Percentiles rank a stretch among this genome's conserved stretches.
These are phyloP conservation scores for Steinernema feltiae DNA, from an alignment of 1,140 invertebrate species.

Conservation along the genomic window DNA sequence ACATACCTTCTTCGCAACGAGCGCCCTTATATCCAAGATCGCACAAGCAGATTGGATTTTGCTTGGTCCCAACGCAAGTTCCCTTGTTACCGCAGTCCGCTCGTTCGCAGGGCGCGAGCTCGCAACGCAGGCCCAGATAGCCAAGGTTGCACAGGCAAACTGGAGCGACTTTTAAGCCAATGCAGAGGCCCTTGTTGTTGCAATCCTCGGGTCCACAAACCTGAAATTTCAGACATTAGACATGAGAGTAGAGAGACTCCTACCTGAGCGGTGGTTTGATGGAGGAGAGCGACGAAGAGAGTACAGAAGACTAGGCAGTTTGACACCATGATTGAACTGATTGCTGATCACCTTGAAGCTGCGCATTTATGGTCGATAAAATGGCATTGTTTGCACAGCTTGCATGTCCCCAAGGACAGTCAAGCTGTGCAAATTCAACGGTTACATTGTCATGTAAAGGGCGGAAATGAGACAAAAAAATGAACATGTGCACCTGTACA, in stretches of 20 bases:
- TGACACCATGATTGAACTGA: not conserved
- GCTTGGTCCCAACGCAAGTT: conserved; percentile 15
- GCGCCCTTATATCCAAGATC: conserved; percentile 18
- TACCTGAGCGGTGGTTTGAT: not conserved
- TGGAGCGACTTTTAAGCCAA: too few species aligned
- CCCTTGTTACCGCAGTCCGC: too few species aligned
- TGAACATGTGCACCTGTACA: too few species aligned
- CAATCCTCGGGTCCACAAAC: not conserved
- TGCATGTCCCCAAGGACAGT: not conserved
- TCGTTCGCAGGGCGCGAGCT: too few species aligned
- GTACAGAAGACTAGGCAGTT: not conserved
- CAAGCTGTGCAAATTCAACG: not conserved
- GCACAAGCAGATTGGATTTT: conserved; percentile 20
- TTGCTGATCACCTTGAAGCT: not conserved
- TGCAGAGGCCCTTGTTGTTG: too few species aligned
- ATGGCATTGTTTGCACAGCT: not conserved
- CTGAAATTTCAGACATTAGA: not conserved
- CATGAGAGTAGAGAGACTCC: not conserved
- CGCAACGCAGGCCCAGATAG: too few species aligned
- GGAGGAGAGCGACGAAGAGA: not conserved
- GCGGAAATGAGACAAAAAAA: conserved; percentile 12
- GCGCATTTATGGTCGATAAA: not conserved
- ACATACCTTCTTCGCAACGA: conserved; percentile 25
- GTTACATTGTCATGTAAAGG: not conserved
- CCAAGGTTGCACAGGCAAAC: too few species aligned